Evolutionary conservation across 2,113 vertebrate species (phyloP), one percentile per base, ranked within the genome.

Genomic region (Phylloscopus trochiloides): DNA sequence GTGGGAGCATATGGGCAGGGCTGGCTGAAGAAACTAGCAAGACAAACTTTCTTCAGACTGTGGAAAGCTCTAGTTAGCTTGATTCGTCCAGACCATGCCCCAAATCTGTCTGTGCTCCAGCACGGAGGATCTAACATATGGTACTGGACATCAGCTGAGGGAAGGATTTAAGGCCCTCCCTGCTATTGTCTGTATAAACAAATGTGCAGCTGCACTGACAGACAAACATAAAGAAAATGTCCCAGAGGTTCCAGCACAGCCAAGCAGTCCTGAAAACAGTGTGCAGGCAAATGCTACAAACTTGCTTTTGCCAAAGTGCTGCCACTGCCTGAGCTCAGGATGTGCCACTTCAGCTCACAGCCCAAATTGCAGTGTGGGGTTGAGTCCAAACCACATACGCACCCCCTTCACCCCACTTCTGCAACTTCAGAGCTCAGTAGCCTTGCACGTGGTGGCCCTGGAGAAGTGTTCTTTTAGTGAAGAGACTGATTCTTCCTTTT

Each of bases 381-480:
- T 61, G 15, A 80, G 18, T 42, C 67, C 42, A 88, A 78, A 59
- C 14, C 21, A 29, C 1, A 1, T 14, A 28, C 0, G 0, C 22
- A 22, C 21, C n/a, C 6, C 28, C 3, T 17, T 55, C 24, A 6
- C 5, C 11, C 17, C 9, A 10, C 16, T 71, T 63, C 14, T 88
- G 40, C 48, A 68, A 50, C 58, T 67, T 45, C 24, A 57, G 51
- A 45, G 22, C 62, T 90, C 70, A 38, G 38, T 15, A 75, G 47
- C 29, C 31, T 67, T 59, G 51, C 52, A 71, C 0, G 0, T 43
- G 43, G 48, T 8, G 11, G 74, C 32, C 14, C 20, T 45, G 26
- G 10, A 74, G 36, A 13, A 80, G 18, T 9, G 1, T 51, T 90
- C 13, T 90, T 81, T 47, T 5, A 75, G 15, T 12, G 51, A 88